Percentiles rank a stretch among this genome's conserved stretches.
Conservation (phyloP, 1,140 invertebrate genomes). For the Gryon sp. region DNA sequence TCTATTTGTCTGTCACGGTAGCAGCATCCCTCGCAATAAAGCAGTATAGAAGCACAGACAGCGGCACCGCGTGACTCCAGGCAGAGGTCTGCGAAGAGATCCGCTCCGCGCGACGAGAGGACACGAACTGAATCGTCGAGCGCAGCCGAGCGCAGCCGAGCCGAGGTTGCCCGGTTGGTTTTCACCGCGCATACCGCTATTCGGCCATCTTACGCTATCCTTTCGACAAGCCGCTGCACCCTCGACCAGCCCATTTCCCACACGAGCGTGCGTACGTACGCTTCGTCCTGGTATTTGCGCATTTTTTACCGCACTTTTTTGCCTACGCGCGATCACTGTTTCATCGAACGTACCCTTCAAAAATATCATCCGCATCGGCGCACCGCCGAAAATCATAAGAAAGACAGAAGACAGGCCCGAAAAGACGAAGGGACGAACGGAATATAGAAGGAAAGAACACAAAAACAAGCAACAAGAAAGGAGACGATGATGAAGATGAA, state of each 20-base stretch:
- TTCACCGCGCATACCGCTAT: constrained; percentile 62
- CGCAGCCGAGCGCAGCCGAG: constrained; percentile 52
- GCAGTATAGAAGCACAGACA: no score
- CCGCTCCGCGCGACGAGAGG: constrained; percentile 55
- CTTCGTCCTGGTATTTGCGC: constrained; percentile 48
- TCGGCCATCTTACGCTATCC: constrained; percentile 62
- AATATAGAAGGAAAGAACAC: no score
- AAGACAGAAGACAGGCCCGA: not conserved
- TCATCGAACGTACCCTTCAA: constrained; percentile 48
- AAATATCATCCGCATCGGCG: constrained; percentile 47
- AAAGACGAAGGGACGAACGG: no score
- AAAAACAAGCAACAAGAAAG: no score
- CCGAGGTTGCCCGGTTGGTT: constrained; percentile 58
- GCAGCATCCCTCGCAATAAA: constrained; percentile 13
- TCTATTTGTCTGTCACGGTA: no score
- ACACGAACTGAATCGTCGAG: constrained; percentile 58
- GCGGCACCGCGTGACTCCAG: constrained; percentile 39
- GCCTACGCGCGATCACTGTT: constrained; percentile 34
- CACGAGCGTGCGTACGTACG: constrained; percentile 47
- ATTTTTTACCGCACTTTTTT: constrained; percentile 50
- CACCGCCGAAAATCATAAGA: constrained; percentile 1
- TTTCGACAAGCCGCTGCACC: constrained; percentile 57
- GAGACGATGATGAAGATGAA: no score
- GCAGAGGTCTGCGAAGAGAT: constrained; percentile 20
- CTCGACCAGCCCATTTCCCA: constrained; percentile 61